These are phyloP conservation scores for Neotoxoptera formosana DNA, from an alignment of 1,140 invertebrate species.

Conservation along the genomic window DNA sequence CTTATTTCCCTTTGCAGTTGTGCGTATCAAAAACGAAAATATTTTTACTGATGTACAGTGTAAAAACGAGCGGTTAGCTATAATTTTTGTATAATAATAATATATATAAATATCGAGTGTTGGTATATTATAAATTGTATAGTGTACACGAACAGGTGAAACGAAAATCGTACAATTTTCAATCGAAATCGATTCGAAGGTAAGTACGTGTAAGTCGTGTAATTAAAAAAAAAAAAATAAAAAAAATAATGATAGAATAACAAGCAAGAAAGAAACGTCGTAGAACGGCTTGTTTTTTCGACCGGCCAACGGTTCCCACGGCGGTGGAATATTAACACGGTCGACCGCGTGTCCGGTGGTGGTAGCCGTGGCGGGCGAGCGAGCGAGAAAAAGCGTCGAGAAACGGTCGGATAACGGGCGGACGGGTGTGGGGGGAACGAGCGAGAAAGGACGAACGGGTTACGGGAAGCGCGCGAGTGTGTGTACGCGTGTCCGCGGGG, in stretches of 20 bases:
- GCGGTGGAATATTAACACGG: constrained; percentile 43
- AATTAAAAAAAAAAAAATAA: constrained; percentile 26
- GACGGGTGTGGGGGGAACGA: background rate
- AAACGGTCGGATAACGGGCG: constrained; percentile 11
- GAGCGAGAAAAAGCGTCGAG: background rate
- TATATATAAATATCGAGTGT: background rate
- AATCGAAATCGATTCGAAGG: constrained; percentile 7
- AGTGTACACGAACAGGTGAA: background rate
- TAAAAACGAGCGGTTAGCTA: background rate
- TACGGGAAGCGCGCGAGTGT: background rate
- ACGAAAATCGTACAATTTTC: constrained; percentile 15
- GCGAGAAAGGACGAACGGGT: background rate
- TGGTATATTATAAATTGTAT: background rate
- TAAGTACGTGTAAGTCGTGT: constrained; percentile 3
- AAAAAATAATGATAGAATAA: background rate
- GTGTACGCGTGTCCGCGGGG: background rate
- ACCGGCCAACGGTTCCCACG: constrained; percentile 43
- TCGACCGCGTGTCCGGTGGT: constrained; percentile 51
- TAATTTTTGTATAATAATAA: background rate
- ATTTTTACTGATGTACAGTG: background rate
- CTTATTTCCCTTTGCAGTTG: background rate
- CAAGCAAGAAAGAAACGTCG: constrained; percentile 37
- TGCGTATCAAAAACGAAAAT: constrained; percentile 33
- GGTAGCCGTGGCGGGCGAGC: background rate
- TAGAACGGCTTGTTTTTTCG: constrained; percentile 38